Conservation (phyloP, 2,113 vertebrate species). For the Trichechus manatus region DNA sequence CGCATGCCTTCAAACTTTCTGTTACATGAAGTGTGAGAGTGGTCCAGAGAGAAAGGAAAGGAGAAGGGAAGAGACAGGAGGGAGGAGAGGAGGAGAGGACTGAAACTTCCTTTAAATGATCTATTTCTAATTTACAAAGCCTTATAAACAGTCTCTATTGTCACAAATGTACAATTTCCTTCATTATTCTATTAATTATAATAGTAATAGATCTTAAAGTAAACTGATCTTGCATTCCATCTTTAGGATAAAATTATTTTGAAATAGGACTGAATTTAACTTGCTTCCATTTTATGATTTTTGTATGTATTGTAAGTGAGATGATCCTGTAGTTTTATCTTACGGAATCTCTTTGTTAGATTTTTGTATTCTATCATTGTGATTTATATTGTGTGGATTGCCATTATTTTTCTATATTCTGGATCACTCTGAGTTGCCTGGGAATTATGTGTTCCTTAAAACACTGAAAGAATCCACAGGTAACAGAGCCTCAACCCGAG, state of each 20-base stretch:
- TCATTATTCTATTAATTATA: neutral
- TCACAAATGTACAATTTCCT: neutral
- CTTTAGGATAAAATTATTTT: neutral
- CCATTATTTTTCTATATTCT: neutral
- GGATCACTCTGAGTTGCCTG: neutral
- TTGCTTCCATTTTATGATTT: neutral
- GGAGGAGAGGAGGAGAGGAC: neutral
- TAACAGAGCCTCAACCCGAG: neutral
- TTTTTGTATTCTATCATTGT: neutral
- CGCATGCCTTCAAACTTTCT: neutral
- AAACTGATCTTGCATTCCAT: neutral
- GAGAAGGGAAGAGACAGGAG: neutral
- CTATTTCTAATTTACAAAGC: neutral
- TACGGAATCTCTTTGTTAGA: neutral
- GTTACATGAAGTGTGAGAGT: neutral
- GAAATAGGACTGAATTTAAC: neutral
- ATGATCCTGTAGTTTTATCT: neutral
- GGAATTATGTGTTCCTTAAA: neutral
- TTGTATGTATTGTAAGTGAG: neutral
- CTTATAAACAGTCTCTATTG: neutral
- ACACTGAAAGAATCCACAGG: neutral
- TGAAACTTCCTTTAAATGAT: neutral
- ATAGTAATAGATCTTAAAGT: neutral
- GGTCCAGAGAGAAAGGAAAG: neutral
- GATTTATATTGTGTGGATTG: neutral